Base-by-base conservation (phyloP, 1,140 invertebrate genomes). In the Ephestia elutella region DNA sequence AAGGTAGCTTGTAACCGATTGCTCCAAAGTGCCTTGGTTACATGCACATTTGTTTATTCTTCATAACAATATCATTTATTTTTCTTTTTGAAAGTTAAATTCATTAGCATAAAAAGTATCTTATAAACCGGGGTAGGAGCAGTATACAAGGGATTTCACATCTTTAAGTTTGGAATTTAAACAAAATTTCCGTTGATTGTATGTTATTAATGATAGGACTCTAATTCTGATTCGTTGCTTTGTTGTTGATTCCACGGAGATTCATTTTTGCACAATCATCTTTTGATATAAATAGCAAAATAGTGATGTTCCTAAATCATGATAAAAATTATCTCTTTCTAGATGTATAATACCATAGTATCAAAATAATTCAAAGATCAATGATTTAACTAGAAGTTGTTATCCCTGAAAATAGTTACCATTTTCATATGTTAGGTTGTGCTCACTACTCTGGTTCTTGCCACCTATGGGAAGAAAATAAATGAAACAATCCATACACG, bases 371-470 rank as follows among this genome's bases (percentile, higher is more conserved):
- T 32, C 30, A 10, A 15, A n/a, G n/a, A 44, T 44, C 38, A 44
- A 28, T n/a, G 17, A 57, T 65, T 67, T 57, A 56, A 62, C 73
- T 77, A 80, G 71, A 77, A 79, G 75, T 85, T 76, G 67, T 83
- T 84, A 80, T 86, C 83, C 86, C 86, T 86, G 81, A 86, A 77
- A 86, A 86, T 86, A 88, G 86, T 88, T 88, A 88, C 86, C 86
- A 88, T 83, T 82, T 84, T 82, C 75, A 72, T 82, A 82, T 63
- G 69, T 87, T 86, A 87, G 76, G 72, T 80, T 83, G 71, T 86
- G 78, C 83, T 86, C 74, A 75, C 83, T 86, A 83, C 86, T 88
- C 83, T 86, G 86, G 83, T 80, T 71, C 80, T 86, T 86, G 85
- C 82, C 83, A 85, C 70, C 74, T 78, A 65, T 86, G 85, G 78